These are phyloP conservation scores for Drosophila kuntzei DNA, from an alignment of 2,888 invertebrate species.

Conservation along the genomic window DNA sequence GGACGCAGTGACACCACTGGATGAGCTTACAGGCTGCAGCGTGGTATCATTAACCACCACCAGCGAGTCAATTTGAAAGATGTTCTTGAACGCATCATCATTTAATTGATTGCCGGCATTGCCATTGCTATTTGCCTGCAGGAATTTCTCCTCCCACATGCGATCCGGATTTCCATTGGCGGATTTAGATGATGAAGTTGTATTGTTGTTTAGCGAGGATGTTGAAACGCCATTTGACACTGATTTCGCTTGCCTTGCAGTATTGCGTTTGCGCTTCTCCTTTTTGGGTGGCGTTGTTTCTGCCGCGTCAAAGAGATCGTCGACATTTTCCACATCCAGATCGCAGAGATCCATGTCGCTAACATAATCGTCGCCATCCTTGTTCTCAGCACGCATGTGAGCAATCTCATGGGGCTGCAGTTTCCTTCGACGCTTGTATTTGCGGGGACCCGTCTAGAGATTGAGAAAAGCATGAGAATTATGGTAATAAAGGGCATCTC, in stretches of 20 bases:
- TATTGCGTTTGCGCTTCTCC: constrained; percentile 60
- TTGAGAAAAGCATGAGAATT: neutral
- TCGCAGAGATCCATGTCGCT: constrained; percentile 84
- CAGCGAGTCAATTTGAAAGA: constrained; percentile 86
- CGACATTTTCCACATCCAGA: constrained; percentile 84
- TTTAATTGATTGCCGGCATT: constrained; percentile 23
- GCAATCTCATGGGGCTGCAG: constrained; percentile 89
- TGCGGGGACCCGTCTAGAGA: constrained; percentile 89
- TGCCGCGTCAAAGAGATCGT: constrained; percentile 83
- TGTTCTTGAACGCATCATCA: constrained; percentile 85
- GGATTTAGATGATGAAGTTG: constrained; percentile 50
- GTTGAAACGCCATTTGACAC: constrained; percentile 27
- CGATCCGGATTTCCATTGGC: constrained; percentile 61
- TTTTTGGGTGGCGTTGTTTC: constrained; percentile 54
- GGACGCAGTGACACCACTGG: constrained; percentile 47
- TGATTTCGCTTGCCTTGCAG: constrained; percentile 27
- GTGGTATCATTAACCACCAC: constrained; percentile 79
- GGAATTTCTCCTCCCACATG: constrained; percentile 82
- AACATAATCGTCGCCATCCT: constrained; percentile 73
- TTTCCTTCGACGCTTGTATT: constrained; percentile 93
- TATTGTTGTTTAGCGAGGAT: constrained; percentile 3
- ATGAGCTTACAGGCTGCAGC: constrained; percentile 51
- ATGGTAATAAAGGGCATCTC: neutral
- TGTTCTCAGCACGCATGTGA: constrained; percentile 80
- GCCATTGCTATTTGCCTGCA: constrained; percentile 62